phyloP scores from a whole-genome alignment of 1,140 invertebrate species.

The Lithobius niger region DNA sequence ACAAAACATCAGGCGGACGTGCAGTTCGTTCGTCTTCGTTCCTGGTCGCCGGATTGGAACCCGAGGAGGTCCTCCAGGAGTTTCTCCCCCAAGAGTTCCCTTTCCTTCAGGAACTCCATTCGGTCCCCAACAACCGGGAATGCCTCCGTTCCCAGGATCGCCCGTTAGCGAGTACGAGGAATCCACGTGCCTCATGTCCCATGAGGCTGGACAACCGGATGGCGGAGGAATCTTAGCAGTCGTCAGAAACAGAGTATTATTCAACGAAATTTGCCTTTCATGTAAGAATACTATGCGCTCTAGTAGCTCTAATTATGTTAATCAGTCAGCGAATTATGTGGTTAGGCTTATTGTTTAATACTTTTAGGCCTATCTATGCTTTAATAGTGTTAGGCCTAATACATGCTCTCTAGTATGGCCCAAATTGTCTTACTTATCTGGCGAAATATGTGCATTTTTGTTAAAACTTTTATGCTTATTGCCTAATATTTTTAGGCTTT shows the following conservation, averaged over 20 bases:
- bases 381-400: not conserved
- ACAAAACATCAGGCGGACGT: constrained; percentile 60
- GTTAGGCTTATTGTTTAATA: not conserved
- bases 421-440: not conserved
- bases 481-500: too few species aligned
- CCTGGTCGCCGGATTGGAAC: constrained; percentile 56
- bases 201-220: constrained; percentile 67
- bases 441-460: too few species aligned
- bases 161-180: constrained; percentile 68
- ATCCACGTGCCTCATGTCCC: constrained; percentile 72
- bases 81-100: constrained; percentile 44
- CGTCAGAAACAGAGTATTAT: constrained; percentile 71
- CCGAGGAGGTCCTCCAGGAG: not conserved
- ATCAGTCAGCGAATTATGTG: too few species aligned
- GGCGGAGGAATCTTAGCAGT: constrained; percentile 71
- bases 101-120: not conserved
- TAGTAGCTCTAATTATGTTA: not conserved
- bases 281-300: constrained; percentile 43
- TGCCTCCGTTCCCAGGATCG: constrained; percentile 31
- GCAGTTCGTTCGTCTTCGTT: constrained; percentile 78
- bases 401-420: not conserved
- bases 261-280: constrained; percentile 73
- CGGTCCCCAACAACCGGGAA: not conserved
- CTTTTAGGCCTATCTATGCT: not conserved
- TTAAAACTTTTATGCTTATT: too few species aligned